These are phyloP conservation scores for Mormyrus hasselquistii DNA, from an alignment of 2,797 vertebrate genomes.

Conservation along the genomic window DNA sequence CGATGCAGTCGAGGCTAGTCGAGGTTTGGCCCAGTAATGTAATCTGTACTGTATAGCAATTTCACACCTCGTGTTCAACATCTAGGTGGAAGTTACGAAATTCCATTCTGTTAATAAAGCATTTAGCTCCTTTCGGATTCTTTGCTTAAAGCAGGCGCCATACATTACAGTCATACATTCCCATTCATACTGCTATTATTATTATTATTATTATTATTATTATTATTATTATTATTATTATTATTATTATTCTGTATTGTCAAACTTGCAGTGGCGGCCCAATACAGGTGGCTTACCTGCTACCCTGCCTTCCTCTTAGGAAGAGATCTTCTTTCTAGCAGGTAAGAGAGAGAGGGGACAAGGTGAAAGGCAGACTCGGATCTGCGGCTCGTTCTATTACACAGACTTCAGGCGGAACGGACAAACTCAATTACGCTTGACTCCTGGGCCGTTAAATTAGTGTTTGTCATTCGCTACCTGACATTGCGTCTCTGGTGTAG, in stretches of 20 bases:
- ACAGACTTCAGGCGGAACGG: not conserved
- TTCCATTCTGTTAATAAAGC: not conserved
- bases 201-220: not conserved
- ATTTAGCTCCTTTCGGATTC: not conserved
- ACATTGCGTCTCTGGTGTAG: not conserved
- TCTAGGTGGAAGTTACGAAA: not conserved
- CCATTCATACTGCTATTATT: not conserved
- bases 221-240: no score
- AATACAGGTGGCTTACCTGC: not conserved
- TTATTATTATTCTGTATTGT: not conserved
- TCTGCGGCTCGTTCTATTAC: not conserved
- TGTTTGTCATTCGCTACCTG: slow-evolving; percentile 7
- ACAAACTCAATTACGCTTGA: slow-evolving; percentile 11
- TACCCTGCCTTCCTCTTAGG: not conserved
- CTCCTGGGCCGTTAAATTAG: not conserved
- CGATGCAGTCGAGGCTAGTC: not conserved
- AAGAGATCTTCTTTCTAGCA: not conserved
- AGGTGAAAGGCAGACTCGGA: not conserved
- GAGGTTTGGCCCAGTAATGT: not conserved
- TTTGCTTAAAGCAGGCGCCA: not conserved
- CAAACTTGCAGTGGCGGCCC: not conserved
- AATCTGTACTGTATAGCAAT: not conserved
- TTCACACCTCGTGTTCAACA: not conserved
- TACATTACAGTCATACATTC: not conserved
- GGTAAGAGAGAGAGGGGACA: not conserved